Base-by-base conservation (phyloP, 1,140 invertebrate genomes). In the Heliconius himera region DNA sequence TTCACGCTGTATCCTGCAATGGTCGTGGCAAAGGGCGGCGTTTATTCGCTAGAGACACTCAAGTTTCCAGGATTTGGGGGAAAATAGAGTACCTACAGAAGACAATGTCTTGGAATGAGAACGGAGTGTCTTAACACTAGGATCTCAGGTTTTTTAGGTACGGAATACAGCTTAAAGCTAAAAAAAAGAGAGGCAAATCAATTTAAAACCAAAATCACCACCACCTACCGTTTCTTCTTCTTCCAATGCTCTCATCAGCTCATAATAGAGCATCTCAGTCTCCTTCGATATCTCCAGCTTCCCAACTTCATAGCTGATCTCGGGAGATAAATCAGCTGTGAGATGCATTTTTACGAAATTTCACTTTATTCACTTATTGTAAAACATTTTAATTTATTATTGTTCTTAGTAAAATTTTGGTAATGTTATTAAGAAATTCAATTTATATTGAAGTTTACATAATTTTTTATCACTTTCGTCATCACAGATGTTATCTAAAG, bases 251-350 rank as follows among this genome's bases (percentile, higher is more conserved):
- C 82, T 89, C 78, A 95, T 93, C 70, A 95, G 89, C 85, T 95
- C 94, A 80, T 95, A 95, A 73, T 95, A 95, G 73, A 95, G 88
- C 89, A 95, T 87, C 83, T 94, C 93, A 8, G 94, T 94, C 78
- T 95, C 94, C 77, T 91, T 87, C 8, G 94, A 94, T 38, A 91
- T 90, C 86, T 94, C 91, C 33, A 93, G 73, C 87, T 94, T 94
- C 79, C 94, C 91, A 73, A 84, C 79, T 9, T 90, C 88, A 73
- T 89, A 88, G 80, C 88, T 81, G 70, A 92, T 90, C 26, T 93
- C 91, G 56, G 88, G 88, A 46, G 88, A 76, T 46, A 94, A 74
- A 73, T 94, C 93, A 79, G 87, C 89, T 82, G 90, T 90, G 22
- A 93, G 81, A 84, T 93, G 91, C 93, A 94, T 94, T 81, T 87